Evolutionary conservation across 2,888 invertebrate genomes (phyloP), one percentile per base, ranked within the genome.

Genomic region (Leucophenga maculata): DNA sequence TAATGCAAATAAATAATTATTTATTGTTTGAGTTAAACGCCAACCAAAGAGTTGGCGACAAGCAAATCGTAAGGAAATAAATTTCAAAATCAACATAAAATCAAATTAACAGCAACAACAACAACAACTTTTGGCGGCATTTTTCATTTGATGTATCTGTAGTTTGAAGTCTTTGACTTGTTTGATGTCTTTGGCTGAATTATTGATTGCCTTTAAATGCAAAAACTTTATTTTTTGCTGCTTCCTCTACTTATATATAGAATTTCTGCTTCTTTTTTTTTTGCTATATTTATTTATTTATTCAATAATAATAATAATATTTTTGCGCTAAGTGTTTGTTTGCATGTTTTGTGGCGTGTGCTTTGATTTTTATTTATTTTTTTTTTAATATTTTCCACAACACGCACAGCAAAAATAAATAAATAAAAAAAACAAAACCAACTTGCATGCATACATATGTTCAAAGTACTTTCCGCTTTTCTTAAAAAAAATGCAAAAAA

Each of bases 301-400:
- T 31, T 32, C 18, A 50, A 16, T 50, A 50, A 39, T 44, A 46
- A 22, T 59, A 39, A n/a, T 50, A n/a, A 54, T 54, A 14, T 39
- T 39, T 32, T 39, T 16, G 13, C 48, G 20, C 22, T 68, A 68
- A 68, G 67, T 68, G 67, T 60, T 60, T 50, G 60, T 68, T 68
- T 68, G 67, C 67, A 68, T 68, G 67, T 64, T 48, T n/a, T 22
- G 22, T 60, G 60, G 39, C 44, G 39, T 60, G n/a, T 60, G 39
- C 22, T 20, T 46, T 39, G 62, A 32, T 18, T 64, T 64, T 64
- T 64, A 26, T n/a, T 64, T 64, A 20, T 11, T 46, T 67, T 16
- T 32, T 54, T 22, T 50, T 11, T 50, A 48, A 48, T 48, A 8
- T n/a, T 50, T n/a, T n/a, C n/a, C n/a, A 13, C 32, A 26, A 32